Conservation (phyloP, 2,113 vertebrate species). For the Hemichromis elongatus region DNA sequence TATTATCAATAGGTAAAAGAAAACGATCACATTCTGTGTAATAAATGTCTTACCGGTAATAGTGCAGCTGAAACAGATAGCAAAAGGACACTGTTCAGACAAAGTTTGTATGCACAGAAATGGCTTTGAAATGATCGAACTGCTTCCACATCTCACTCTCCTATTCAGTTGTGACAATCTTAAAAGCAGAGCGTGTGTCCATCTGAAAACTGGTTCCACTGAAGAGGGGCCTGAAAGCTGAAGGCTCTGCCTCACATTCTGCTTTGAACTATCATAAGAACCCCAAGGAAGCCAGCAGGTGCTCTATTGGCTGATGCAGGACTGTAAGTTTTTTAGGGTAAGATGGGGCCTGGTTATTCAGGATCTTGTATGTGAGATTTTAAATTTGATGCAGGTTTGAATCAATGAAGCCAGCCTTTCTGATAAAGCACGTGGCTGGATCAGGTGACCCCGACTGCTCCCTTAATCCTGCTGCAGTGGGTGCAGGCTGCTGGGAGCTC, state of each 20-base stretch:
- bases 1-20: no score
- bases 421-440: neutral
- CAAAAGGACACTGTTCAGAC: neutral
- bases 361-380: neutral
- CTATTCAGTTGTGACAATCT: neutral
- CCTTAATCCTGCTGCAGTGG: neutral
- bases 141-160: no score
- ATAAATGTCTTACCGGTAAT: no score
- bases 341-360: neutral
- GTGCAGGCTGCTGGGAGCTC: neutral
- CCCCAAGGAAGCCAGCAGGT: neutral
- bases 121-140: no score
- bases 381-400: neutral
- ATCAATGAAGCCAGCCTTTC: neutral
- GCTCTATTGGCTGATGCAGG: neutral
- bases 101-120: neutral
- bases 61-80: no score
- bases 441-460: neutral
- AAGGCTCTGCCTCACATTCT: neutral
- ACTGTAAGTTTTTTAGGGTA: neutral
- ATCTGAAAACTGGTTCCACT: neutral
- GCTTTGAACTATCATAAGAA: neutral
- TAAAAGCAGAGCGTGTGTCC: neutral
- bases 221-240: neutral
- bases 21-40: no score